A percentile compares a stretch with the other conserved stretches of the same genome.
Evolutionary conservation across 2,888 invertebrate genomes (phyloP).

Genomic region (Philereme vetulata): DNA sequence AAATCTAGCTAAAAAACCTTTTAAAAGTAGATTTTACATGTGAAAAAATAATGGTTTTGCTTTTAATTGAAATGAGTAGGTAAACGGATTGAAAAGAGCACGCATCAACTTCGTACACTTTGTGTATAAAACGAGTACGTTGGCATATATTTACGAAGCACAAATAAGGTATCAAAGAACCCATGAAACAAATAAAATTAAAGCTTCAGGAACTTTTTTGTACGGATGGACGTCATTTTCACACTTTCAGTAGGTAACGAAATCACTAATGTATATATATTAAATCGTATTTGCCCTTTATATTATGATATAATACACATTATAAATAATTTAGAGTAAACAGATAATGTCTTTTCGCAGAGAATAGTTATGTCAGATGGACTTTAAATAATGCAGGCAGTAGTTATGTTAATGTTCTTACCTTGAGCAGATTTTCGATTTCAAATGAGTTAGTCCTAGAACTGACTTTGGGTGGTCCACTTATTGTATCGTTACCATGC

Average conservation of each 20-base stretch:
- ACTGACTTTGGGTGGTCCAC: constrained; percentile 85
- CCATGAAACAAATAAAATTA: constrained; percentile 7
- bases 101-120: constrained; percentile 8
- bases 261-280: neutral
- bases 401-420: constrained; percentile 41
- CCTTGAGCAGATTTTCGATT: constrained; percentile 97
- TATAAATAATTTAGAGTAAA: neutral
- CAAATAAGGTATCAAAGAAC: constrained; percentile 14
- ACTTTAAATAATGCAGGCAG: neutral
- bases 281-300: too few relatives aligned
- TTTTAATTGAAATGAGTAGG: constrained; percentile 6
- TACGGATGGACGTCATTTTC: constrained; percentile 6
- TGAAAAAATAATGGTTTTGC: neutral
- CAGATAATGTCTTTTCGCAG: neutral
- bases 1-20: constrained; percentile 4
- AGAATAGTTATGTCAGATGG: neutral
- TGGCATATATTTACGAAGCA: constrained; percentile 13
- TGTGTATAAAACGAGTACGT: constrained; percentile 6
- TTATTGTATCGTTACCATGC: constrained; percentile 65
- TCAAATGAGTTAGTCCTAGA: constrained; percentile 96
- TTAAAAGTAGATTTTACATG: constrained; percentile 1
- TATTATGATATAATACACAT: neutral
- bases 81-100: constrained; percentile 12
- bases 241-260: constrained; percentile 2
- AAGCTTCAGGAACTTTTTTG: constrained; percentile 2